Percentiles rank a stretch among this genome's conserved stretches.
Evolutionary conservation across 2,888 invertebrate species (phyloP).

Genomic region (Myathropa florea): DNA sequence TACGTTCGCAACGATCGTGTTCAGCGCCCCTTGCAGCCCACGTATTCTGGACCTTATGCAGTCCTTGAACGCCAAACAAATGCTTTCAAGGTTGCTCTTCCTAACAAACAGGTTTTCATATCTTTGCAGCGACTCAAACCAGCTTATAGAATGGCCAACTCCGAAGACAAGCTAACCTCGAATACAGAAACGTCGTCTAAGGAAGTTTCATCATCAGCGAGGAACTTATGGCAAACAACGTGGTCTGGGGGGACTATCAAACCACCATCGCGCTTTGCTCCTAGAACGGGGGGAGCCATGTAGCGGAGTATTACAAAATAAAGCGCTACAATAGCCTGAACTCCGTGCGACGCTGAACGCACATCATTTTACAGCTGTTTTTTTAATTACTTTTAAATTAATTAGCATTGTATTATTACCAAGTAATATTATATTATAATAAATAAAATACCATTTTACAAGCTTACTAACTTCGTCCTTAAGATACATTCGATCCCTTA

Average conservation of each 20-base stretch:
- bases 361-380: no score
- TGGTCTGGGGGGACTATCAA: constrained; percentile 8
- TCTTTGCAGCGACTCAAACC: constrained; percentile 8
- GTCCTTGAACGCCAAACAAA: constrained; percentile 4
- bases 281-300: constrained; percentile 6
- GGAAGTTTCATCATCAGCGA: background rate
- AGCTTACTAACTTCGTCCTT: no score
- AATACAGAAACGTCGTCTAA: background rate
- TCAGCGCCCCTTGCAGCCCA: constrained; percentile 11
- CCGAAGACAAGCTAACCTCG: background rate
- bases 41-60: constrained; percentile 1
- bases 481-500: no score
- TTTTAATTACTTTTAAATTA: no score
- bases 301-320: no score
- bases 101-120: background rate
- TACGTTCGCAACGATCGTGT: constrained; percentile 17
- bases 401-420: no score
- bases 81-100: constrained; percentile 3
- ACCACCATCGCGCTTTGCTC: background rate
- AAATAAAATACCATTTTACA: no score
- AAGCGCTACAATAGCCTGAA: no score
- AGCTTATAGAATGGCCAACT: no score
- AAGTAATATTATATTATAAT: no score
- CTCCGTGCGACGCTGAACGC: no score
- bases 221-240: background rate